Conservation (phyloP, 2,888 invertebrate genomes). For the Venusia cambrica region DNA sequence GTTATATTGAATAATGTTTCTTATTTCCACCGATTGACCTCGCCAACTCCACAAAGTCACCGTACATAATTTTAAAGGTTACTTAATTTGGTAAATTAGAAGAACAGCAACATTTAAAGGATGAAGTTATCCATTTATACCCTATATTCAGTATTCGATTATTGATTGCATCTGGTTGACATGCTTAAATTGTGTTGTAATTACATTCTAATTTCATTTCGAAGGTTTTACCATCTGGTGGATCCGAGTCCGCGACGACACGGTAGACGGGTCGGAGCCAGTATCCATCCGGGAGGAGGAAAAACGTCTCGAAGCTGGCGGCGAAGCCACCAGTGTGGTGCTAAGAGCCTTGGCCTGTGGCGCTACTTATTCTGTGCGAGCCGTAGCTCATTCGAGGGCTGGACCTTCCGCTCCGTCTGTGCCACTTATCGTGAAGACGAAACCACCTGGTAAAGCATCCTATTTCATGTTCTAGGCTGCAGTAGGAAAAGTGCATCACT, state of each 20-base stretch:
- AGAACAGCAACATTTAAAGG: no score
- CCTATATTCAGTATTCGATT: no score
- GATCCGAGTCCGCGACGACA: slow-evolving; percentile 66
- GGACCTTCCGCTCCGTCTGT: slow-evolving; percentile 63
- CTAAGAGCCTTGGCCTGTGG: slow-evolving; percentile 65
- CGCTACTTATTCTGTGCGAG: slow-evolving; percentile 65
- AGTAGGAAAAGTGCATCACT: no score
- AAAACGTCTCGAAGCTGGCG: slow-evolving; percentile 60
- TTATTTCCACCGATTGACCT: no score
- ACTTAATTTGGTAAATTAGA: no score
- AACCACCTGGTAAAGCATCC: slow-evolving; percentile 71
- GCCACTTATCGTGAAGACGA: slow-evolving; percentile 64
- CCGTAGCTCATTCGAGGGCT: slow-evolving; percentile 65
- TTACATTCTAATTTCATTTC: background rate
- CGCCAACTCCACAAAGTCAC: no score
- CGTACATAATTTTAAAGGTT: no score
- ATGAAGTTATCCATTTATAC: no score
- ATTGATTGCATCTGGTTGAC: no score
- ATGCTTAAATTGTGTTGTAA: no score
- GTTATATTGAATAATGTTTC: no score
- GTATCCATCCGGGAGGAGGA: slow-evolving; percentile 59
- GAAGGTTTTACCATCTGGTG: slow-evolving; percentile 69
- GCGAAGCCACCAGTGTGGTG: slow-evolving; percentile 58
- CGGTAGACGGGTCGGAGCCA: slow-evolving; percentile 53
- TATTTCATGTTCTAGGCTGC: no score